Conservation (phyloP, 2,797 vertebrate genomes). For the Falco peregrinus region DNA sequence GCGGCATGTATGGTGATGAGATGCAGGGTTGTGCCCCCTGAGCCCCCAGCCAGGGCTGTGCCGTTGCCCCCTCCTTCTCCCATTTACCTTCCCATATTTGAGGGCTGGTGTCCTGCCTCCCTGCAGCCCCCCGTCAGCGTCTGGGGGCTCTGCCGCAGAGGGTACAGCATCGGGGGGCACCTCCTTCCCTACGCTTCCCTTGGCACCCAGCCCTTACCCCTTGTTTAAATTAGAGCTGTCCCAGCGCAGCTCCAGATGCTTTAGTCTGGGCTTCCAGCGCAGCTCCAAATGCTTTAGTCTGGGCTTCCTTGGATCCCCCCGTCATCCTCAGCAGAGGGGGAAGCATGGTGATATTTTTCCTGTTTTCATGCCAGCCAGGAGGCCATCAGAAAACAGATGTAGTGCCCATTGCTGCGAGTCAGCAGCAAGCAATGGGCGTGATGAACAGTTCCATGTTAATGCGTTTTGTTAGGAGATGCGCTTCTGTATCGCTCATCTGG, state of each 20-base stretch:
- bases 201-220: not conserved
- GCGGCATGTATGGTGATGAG: not conserved
- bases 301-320: not conserved
- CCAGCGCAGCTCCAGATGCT: not conserved
- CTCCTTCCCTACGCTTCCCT: not conserved
- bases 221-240: not conserved
- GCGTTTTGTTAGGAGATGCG: not conserved
- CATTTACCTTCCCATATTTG: not conserved
- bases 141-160: not conserved
- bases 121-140: not conserved
- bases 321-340: not conserved
- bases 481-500: not conserved
- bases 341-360: not conserved
- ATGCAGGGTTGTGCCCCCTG: not conserved
- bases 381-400: not conserved
- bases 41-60: not conserved
- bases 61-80: not conserved
- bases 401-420: not conserved
- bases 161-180: rapidly evolving
- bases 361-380: not conserved
- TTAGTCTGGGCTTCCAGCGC: not conserved
- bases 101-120: not conserved
- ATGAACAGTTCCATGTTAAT: rapidly evolving
- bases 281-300: not conserved
- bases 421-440: not conserved